Evolutionary conservation across 2,113 vertebrate species (phyloP), one percentile per base, ranked within the genome.

Genomic region (Smithornis capensis): DNA sequence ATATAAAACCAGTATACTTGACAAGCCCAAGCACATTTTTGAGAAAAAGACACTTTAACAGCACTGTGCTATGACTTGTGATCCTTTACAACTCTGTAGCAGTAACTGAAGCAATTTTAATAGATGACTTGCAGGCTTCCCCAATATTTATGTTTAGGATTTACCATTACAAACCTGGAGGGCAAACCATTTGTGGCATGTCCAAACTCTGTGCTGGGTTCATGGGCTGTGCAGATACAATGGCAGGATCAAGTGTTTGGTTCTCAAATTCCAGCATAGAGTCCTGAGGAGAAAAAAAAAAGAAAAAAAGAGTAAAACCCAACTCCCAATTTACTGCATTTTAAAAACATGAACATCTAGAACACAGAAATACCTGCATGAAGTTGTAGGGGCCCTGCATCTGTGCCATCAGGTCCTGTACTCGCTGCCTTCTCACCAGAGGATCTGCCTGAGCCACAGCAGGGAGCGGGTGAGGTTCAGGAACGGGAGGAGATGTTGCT

Each of bases 321-420:
- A 47, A 67, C 73, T 33, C 21, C 21, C 29, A 37, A 29, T 23
- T 9, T 44, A 59, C 17, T 62, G 40, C 14, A 14, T 42, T 60
- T 50, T 28, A 25, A 37, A 81, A 64, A 28, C 0, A 44, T 0
- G 3, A 62, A 12, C 5, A 3, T 25, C 50, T 1, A 42, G 18
- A 64, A 37, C 4, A 59, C 5, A 90, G 52, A 74, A 59, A 8
- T 89, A 99, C 99, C 98, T 99, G 99, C 98, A 99, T 99, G 97
- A 99, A 99, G 97, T 99, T 99, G 96, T 99, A 99, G 0, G 99
- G 99, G 40, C 99, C 99, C 95, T 99, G 99, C 99, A 99, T 99
- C 95, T 99, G 99, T 24, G 99, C 99, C 99, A 99, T 99, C 67
- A 99, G 99, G 96, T 99, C 99, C 94, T 99, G 99, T 86, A 99